Percentiles rank a stretch among this genome's conserved stretches.
Evolutionary conservation across 2,113 vertebrate genomes (phyloP).

Genomic region (Theristicus caerulescens): DNA sequence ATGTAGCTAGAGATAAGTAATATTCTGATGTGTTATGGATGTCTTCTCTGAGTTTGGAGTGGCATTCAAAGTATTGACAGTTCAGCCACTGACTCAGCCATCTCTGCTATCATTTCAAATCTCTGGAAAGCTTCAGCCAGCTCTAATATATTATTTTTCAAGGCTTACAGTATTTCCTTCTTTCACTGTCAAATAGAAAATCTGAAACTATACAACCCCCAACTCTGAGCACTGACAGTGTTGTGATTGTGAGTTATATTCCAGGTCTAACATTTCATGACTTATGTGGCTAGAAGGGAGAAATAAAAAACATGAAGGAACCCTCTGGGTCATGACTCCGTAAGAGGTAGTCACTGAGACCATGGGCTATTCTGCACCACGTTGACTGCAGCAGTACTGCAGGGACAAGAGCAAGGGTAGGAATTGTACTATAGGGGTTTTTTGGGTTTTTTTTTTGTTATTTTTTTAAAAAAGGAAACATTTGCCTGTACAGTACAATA

Average conservation of each 20-base stretch:
- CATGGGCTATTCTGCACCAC: accelerated
- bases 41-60: background rate
- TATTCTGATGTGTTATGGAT: background rate
- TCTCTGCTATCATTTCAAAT: background rate
- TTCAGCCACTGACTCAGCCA: background rate
- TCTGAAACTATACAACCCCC: background rate
- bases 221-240: background rate
- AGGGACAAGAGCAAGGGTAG: background rate
- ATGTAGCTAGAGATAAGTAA: background rate
- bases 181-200: background rate
- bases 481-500: background rate
- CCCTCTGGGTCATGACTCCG: background rate
- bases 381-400: accelerated
- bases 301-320: background rate
- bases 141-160: background rate
- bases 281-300: background rate
- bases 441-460: too few species aligned
- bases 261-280: background rate
- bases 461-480: background rate
- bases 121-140: background rate
- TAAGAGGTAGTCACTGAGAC: background rate
- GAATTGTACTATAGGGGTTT: background rate
- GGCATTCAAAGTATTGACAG: background rate
- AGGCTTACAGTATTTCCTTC: background rate
- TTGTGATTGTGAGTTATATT: background rate